Conservation (phyloP, 2,888 invertebrate genomes). For the Apotomis capreana region DNA sequence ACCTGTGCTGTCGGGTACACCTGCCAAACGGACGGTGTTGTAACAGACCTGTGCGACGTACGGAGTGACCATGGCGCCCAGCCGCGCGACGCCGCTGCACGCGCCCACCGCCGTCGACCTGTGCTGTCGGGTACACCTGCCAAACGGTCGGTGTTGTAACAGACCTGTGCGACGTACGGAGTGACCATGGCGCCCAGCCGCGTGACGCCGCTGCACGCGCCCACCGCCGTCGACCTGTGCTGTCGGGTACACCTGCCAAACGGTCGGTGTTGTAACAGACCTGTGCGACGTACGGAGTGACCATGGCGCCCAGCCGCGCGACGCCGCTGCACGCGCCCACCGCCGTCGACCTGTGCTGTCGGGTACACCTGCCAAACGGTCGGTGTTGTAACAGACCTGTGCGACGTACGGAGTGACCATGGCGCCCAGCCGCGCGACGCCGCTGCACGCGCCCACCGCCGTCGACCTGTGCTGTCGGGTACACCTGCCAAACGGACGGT, state of each 20-base stretch:
- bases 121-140: conserved; percentile 95
- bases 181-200: conserved; percentile 96
- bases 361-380: conserved; percentile 89
- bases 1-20: conserved; percentile 95
- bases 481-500: conserved; percentile 81
- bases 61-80: conserved; percentile 97
- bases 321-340: conserved; percentile 96
- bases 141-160: background rate
- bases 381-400: conserved; percentile 83
- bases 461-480: conserved; percentile 94
- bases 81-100: conserved; percentile 94
- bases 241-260: conserved; percentile 93
- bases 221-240: conserved; percentile 95
- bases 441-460: conserved; percentile 96
- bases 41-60: conserved; percentile 93
- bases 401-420: conserved; percentile 97
- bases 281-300: conserved; percentile 97
- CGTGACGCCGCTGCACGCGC: conserved; percentile 95
- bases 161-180: conserved; percentile 96
- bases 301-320: conserved; percentile 95
- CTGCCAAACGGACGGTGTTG: no score
- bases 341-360: conserved; percentile 93
- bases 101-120: conserved; percentile 96
- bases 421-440: conserved; percentile 95
- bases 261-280: conserved; percentile 67